These are phyloP conservation scores for Sipha flava DNA, from an alignment of 1,140 invertebrate genomes.

Conservation along the genomic window DNA sequence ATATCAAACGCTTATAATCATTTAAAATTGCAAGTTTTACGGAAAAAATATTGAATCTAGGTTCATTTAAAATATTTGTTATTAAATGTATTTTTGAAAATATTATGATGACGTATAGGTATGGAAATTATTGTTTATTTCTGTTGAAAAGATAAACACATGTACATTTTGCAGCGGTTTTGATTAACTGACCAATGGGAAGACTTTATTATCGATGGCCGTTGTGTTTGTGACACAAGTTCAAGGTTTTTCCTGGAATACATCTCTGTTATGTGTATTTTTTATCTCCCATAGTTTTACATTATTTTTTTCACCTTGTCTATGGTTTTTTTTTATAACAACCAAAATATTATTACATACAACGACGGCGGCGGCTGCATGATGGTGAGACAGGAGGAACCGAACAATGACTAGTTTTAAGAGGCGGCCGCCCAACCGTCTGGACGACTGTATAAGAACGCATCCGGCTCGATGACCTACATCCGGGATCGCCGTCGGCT, in stretches of 20 bases:
- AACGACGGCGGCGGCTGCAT: not conserved
- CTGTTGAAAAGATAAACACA: too few species aligned
- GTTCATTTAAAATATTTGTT: too few species aligned
- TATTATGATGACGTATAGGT: too few species aligned
- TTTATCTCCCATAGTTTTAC: not conserved
- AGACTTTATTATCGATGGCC: not conserved
- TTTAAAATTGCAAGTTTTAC: too few species aligned
- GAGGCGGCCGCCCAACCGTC: conserved; percentile 16
- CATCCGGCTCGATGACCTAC: conserved; percentile 32
- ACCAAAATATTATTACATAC: not conserved
- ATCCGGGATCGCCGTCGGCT: conserved; percentile 23
- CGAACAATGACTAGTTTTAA: conserved; percentile 3
- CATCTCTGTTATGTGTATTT: not conserved
- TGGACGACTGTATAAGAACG: not conserved
- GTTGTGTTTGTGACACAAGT: not conserved
- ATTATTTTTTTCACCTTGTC: not conserved
- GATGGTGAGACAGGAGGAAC: not conserved
- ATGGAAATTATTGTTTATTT: too few species aligned
- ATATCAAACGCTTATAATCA: too few species aligned
- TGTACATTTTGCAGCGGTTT: too few species aligned
- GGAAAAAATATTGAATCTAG: too few species aligned
- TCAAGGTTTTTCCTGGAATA: conserved; percentile 9
- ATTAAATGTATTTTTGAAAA: too few species aligned
- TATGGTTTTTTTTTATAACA: not conserved
- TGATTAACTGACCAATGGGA: too few species aligned